Evolutionary conservation across 2,888 invertebrate genomes (phyloP).

Genomic region (Stegophylla sp.): DNA sequence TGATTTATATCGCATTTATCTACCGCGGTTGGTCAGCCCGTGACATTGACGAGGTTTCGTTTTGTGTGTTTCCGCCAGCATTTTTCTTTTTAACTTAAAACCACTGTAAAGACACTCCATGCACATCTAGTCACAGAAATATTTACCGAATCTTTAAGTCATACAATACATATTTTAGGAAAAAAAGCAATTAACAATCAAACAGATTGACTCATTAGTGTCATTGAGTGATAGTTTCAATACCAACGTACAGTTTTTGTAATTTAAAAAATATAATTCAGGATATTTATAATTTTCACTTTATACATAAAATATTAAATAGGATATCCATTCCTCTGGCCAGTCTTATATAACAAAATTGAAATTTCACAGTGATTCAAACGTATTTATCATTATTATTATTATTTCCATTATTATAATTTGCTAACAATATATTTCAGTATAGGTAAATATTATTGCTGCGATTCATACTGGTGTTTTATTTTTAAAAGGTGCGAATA

Average conservation of each 20-base stretch:
- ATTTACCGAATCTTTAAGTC: no score
- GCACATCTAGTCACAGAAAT: background rate
- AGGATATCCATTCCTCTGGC: no score
- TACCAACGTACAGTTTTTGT: background rate
- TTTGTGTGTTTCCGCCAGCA: background rate
- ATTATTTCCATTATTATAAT: background rate
- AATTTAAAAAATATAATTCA: background rate
- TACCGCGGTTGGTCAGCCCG: background rate
- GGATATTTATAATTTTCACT: background rate
- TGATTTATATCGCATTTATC: background rate
- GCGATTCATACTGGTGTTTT: background rate
- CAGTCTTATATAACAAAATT: background rate
- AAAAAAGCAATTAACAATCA: conserved; percentile 1
- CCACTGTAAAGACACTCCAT: background rate
- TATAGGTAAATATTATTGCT: conserved; percentile 13
- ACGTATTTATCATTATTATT: background rate
- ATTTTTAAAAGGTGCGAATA: background rate
- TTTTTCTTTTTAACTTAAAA: background rate
- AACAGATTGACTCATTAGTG: no score
- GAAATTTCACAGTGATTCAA: background rate
- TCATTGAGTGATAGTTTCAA: background rate
- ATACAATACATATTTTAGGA: background rate
- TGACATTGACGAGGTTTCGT: background rate
- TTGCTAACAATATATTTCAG: conserved; percentile 18
- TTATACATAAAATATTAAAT: no score